Evolutionary conservation across 2,113 vertebrate species (phyloP).

Genomic region (Ginglymostoma cirratum): DNA sequence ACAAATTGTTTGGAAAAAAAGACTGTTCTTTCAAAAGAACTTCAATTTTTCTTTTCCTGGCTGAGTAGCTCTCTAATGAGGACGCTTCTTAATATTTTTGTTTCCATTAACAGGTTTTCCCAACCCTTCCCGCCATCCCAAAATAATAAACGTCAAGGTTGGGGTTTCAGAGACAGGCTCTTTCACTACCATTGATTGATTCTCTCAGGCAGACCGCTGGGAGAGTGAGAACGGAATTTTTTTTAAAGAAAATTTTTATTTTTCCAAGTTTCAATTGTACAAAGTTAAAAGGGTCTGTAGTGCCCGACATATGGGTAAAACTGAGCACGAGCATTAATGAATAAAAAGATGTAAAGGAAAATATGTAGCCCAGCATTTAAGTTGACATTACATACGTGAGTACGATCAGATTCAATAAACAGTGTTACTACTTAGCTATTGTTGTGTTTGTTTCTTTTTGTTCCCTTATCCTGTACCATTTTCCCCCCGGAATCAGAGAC

Average conservation of each 20-base stretch:
- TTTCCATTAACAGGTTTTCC: neutral
- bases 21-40: neutral
- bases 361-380: neutral
- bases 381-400: neutral
- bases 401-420: slow-evolving; percentile 21
- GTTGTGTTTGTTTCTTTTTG: neutral
- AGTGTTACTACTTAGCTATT: neutral
- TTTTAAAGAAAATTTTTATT: slow-evolving; percentile 19
- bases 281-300: neutral
- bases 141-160: neutral
- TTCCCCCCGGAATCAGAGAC: neutral
- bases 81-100: neutral
- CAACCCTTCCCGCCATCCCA: neutral
- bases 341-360: slow-evolving; percentile 24
- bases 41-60: neutral
- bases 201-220: neutral
- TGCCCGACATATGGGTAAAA: neutral
- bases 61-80: neutral
- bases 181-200: neutral
- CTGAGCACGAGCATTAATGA: neutral
- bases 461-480: neutral
- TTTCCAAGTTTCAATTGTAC: slow-evolving; percentile 11
- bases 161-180: neutral
- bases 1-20: neutral
- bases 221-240: neutral